These are phyloP conservation scores for Mola mola DNA, from an alignment of 2,113 vertebrate species.

Conservation along the genomic window DNA sequence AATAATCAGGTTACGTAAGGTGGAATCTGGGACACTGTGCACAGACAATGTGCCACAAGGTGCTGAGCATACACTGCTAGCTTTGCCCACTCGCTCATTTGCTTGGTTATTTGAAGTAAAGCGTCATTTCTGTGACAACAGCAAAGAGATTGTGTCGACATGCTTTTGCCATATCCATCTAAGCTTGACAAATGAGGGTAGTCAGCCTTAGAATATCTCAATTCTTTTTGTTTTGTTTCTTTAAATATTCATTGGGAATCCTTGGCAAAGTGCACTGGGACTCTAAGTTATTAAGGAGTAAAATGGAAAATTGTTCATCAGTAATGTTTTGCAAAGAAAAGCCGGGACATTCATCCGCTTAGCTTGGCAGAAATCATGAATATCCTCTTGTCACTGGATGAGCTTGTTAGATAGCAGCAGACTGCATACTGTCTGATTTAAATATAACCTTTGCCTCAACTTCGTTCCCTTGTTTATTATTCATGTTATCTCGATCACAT, in stretches of 20 bases:
- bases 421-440: conserved; percentile 34
- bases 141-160: conserved; percentile 46
- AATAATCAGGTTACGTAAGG: conserved; percentile 64
- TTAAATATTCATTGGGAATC: conserved; percentile 66
- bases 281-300: conserved; percentile 61
- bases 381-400: conserved; percentile 6
- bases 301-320: conserved; percentile 60
- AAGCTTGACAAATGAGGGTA: conserved; percentile 56
- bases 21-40: conserved; percentile 65
- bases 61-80: conserved; percentile 33
- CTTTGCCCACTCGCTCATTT: conserved; percentile 21
- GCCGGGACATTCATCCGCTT: conserved; percentile 12
- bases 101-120: conserved; percentile 46
- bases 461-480: conserved; percentile 54
- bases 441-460: conserved; percentile 54
- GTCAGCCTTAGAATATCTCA: conserved; percentile 53
- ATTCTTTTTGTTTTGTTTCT: conserved; percentile 52
- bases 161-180: conserved; percentile 36
- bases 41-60: conserved; percentile 57
- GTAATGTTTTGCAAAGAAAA: conserved; percentile 57
- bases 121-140: conserved; percentile 47
- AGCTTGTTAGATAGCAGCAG: conserved; percentile 29
- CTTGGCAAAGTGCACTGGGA: conserved; percentile 34
- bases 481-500: conserved; percentile 54
- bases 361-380: conserved; percentile 31